A percentile compares a stretch with the other conserved stretches of the same genome.
These are phyloP conservation scores for Pseudomugil tenellus DNA, from an alignment of 2,797 vertebrate genomes.

Conservation along the genomic window DNA sequence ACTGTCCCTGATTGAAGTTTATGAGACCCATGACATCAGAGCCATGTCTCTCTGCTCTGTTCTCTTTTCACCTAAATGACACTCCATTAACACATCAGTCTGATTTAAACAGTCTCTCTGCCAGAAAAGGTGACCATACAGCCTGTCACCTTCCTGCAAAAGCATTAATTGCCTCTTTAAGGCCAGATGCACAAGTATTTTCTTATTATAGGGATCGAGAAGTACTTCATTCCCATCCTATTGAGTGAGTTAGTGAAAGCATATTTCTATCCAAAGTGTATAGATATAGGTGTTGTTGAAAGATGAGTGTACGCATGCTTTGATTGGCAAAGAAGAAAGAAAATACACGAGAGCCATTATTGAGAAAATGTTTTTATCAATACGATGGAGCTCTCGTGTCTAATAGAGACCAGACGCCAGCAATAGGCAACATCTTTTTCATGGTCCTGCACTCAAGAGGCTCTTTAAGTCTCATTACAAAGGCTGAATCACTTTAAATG, in stretches of 20 bases:
- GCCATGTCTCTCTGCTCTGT: constrained; percentile 10
- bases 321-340: constrained; percentile 42
- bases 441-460: constrained; percentile 66
- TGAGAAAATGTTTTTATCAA: constrained; percentile 59
- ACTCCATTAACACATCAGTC: constrained; percentile 32
- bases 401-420: constrained; percentile 59
- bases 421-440: constrained; percentile 57
- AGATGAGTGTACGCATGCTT: constrained; percentile 31
- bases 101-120: not conserved
- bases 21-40: constrained; percentile 33
- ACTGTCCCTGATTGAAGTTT: constrained; percentile 31
- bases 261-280: not conserved
- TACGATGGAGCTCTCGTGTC: constrained; percentile 47
- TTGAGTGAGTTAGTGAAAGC: constrained; percentile 16
- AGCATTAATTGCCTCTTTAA: constrained; percentile 4
- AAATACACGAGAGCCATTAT: constrained; percentile 55
- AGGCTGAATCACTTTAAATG: constrained; percentile 61
- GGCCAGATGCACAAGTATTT: constrained; percentile 3
- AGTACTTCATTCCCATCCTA: constrained; percentile 16
- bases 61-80: constrained; percentile 19
- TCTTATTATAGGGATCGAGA: constrained; percentile 9
- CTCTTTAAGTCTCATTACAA: constrained; percentile 66
- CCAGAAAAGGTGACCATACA: constrained; percentile 1
- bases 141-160: not conserved
- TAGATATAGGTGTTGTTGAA: constrained; percentile 16